Evolutionary conservation across 2,113 vertebrate genomes (phyloP), one percentile per base, ranked within the genome.

Genomic region (Indicator maculatus): DNA sequence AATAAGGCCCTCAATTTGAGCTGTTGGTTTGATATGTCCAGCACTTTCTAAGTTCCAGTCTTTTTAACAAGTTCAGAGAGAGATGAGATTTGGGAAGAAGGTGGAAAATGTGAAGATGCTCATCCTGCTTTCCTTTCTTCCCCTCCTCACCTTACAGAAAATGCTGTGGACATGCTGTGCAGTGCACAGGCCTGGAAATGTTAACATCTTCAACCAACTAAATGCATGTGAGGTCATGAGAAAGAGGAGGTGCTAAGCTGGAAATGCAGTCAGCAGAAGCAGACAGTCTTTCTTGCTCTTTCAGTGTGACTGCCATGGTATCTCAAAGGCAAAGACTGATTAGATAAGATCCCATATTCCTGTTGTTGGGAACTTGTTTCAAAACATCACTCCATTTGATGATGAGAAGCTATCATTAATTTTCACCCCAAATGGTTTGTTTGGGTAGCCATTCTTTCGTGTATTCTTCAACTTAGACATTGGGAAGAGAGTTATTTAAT

Each of bases 71-170:
- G 55, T 76, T 79, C 60, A 33, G 65, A 52, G 41, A 28, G 31
- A 24, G 8, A 26, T 58, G 71, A 28, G 33, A 2, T 85, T 56
- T 50, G 56, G 63, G 83, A 39, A 64, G 44, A 28, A 69, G 26
- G 33, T 30, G 53, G 66, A 78, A 47, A 44, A 66, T 2, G 4
- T 76, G 45, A 65, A 83, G 45, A 9, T 85, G 59, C 59, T 61
- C 2, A 6, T 69, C 38, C 66, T 45, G 88, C 12, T 52, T 36
- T 64, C 23, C 53, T 28, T 69, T 28, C 16, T 16, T 45, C 60
- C 52, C 56, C 6, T 50, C 30, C 50, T 6, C 5, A 12, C n/a
- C n/a, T 38, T 2, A 0, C 4, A 27, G 74, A 45, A 67, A 10
- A 15, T 8, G 8, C 64, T 30, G 20, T 44, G n/a, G 78, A 28